phyloP scores from a whole-genome alignment of 2,113 vertebrate genomes.

The Poeciliopsis turrubarensis region DNA sequence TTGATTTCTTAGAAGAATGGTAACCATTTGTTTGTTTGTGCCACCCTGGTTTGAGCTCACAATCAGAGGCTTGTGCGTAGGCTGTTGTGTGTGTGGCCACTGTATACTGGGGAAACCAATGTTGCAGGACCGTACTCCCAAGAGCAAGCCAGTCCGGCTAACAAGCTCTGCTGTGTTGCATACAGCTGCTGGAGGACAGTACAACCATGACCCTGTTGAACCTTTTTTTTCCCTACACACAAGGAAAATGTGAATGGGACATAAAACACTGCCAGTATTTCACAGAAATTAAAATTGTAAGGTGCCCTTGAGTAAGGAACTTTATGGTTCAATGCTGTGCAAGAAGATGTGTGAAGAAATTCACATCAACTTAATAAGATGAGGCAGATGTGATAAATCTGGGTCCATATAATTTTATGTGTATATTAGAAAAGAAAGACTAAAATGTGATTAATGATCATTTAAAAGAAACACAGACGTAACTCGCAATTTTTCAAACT shows the following conservation, averaged over 20 bases:
- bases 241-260: constrained; percentile 10
- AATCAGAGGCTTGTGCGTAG: constrained; percentile 53
- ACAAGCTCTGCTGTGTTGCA: constrained; percentile 46
- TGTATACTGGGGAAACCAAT: constrained; percentile 39
- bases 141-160: constrained; percentile 34
- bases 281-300: background rate
- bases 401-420: background rate
- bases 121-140: constrained; percentile 45
- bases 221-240: background rate
- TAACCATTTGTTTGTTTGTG: constrained; percentile 65
- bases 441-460: background rate
- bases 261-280: constrained; percentile 1
- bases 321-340: background rate
- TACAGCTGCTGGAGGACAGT: constrained; percentile 29
- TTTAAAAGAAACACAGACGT: background rate
- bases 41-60: constrained; percentile 50
- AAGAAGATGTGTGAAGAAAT: background rate
- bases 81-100: constrained; percentile 40
- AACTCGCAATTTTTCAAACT: background rate
- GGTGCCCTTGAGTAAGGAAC: background rate
- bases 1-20: constrained; percentile 52
- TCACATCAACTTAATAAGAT: background rate
- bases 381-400: background rate
- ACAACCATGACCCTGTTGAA: constrained; percentile 19
- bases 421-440: background rate